Evolutionary conservation across 2,888 invertebrate genomes (phyloP), one percentile per base, ranked within the genome.

Genomic region (Fissipunctia ypsillon): DNA sequence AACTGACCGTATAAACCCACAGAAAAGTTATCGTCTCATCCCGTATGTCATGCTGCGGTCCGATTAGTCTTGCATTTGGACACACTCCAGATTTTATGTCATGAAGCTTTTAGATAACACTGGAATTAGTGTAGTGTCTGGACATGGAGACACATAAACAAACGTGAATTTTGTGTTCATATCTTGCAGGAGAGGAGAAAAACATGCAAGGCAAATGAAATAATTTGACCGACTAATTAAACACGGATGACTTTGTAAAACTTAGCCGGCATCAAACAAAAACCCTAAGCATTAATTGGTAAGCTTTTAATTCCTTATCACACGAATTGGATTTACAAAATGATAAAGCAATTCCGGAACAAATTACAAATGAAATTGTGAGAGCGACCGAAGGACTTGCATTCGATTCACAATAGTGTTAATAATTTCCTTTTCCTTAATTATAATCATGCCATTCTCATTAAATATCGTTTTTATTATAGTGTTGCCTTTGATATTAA

Each of bases 61-160:
- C 45, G 59, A 66, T 83, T 75, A 52, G 52, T 66, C 45, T 57
- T 43, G 10, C 59, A 48, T 45, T 77, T 86, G 86, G 81, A 86
- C 54, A 52, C 22, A 66, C 48, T 78, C 86, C 86, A 86, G 70
- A 63, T 68, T 78, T n/a, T 48, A 61, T 66, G 60, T 70, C 69
- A 76, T 78, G 76, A 76, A 78, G 48, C 63, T 69, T 52, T 84
- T 80, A 74, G 60, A 77, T 73, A 63, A 60, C 60, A 57, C 52
- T 74, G 63, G 68, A 80, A 75, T 78, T 74, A 59, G 65, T 65
- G 71, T 73, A 57, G 61, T 76, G 48, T 19, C 25, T 43, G 10
- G 45, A 50, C 38, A 59, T 63, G 16, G 28, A 22, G 31, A 63
- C 48, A 52, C 22, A 52, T 25, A 79, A 76, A 79, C 43, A 50